A percentile compares a stretch with the other conserved stretches of the same genome.
These are phyloP conservation scores for Sebastes melanostomus DNA, from an alignment of 2,797 vertebrate species.

Conservation along the genomic window DNA sequence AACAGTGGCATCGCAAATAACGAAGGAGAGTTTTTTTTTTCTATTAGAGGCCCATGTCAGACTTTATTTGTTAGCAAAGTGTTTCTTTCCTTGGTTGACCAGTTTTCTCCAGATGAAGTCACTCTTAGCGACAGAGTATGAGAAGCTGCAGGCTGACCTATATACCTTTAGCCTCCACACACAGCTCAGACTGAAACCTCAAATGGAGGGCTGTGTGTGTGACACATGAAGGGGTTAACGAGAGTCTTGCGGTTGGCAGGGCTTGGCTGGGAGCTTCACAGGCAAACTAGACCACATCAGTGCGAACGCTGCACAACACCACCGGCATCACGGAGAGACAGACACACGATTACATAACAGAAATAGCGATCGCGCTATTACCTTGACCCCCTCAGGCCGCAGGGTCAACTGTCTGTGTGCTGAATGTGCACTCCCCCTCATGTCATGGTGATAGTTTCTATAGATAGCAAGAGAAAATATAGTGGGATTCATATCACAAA, in stretches of 20 bases:
- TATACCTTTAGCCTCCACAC: conserved; percentile 6
- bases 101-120: background rate
- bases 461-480: background rate
- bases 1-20: background rate
- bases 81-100: background rate
- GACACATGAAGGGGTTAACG: conserved; percentile 44
- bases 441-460: background rate
- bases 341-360: conserved; percentile 32
- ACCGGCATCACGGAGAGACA: conserved; percentile 29
- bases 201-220: background rate
- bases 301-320: conserved; percentile 26
- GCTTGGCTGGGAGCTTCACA: conserved; percentile 26
- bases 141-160: conserved; percentile 20
- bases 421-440: conserved; percentile 6
- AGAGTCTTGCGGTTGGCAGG: conserved; percentile 10
- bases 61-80: background rate
- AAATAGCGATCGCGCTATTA: conserved; percentile 6
- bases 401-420: conserved; percentile 15
- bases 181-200: conserved; percentile 18
- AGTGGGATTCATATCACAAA: background rate
- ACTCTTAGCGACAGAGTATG: background rate
- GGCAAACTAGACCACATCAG: conserved; percentile 56
- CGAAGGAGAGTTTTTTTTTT: background rate
- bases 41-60: background rate
- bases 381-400: conserved; percentile 9